A percentile compares a stretch with the other conserved stretches of the same genome.
These are phyloP conservation scores for Aphelenchoides besseyi DNA, from an alignment of 1,140 invertebrate species.

Conservation along the genomic window DNA sequence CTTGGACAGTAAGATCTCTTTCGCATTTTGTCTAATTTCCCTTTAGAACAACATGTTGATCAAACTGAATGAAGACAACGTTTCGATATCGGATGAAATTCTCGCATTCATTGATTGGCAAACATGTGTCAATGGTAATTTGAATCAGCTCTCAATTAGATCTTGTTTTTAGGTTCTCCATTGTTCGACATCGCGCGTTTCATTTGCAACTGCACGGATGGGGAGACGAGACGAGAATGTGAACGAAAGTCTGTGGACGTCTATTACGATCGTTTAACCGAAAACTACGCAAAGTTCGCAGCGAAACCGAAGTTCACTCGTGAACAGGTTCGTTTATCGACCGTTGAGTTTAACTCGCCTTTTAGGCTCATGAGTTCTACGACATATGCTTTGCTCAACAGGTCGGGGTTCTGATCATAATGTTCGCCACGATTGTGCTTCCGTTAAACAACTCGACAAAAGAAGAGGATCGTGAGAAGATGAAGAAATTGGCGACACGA, in stretches of 20 bases:
- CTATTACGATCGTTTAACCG: constrained; percentile 6
- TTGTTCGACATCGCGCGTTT: constrained; percentile 18
- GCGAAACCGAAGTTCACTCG: background rate
- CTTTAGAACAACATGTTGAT: constrained; percentile 19
- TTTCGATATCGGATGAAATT: constrained; percentile 1
- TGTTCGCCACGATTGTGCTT: background rate
- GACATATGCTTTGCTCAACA: background rate
- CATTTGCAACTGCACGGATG: constrained; percentile 12
- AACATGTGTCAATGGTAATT: constrained; percentile 5
- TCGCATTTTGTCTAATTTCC: background rate
- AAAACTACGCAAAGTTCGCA: constrained; percentile 4
- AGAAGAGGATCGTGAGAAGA: background rate
- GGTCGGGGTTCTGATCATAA: background rate
- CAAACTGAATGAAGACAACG: constrained; percentile 12
- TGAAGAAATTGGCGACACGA: background rate
- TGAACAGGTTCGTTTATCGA: background rate
- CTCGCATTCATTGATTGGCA: constrained; percentile 14
- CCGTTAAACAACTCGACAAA: background rate
- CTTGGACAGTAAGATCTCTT: background rate
- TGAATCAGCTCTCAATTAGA: too few species aligned
- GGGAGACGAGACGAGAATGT: background rate
- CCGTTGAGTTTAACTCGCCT: too few species aligned
- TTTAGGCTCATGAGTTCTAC: constrained; percentile 6
- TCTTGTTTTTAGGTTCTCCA: too few species aligned
- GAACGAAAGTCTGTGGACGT: background rate